These are phyloP conservation scores for Mus musculus DNA, from an alignment of 2,113 vertebrate genomes.

Conservation along the genomic window DNA sequence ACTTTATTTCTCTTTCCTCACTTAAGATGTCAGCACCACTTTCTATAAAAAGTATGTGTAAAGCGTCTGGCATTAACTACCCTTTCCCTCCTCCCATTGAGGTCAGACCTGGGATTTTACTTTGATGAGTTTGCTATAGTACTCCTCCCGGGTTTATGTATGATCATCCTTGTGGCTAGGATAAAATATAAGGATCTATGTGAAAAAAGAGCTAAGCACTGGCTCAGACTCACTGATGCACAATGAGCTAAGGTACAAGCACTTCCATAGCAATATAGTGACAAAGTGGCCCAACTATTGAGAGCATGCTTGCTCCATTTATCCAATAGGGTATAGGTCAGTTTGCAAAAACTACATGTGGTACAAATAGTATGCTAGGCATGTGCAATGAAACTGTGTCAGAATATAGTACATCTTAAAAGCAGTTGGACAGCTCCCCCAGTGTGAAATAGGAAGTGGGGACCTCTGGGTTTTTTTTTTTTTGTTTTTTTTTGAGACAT, in stretches of 20 bases:
- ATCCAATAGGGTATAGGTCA: not conserved
- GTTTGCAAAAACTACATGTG: not conserved
- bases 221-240: not conserved
- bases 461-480: not conserved
- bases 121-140: not conserved
- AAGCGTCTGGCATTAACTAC: not conserved
- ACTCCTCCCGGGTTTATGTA: not conserved
- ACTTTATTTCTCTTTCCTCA: not conserved
- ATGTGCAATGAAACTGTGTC: constrained; percentile 1
- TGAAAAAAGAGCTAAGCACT: not conserved
- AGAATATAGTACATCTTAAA: not conserved
- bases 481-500: not conserved
- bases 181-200: not conserved
- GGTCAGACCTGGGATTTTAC: not conserved
- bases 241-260: not conserved
- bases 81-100: not conserved
- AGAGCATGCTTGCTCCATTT: not conserved
- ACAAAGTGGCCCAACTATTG: not conserved
- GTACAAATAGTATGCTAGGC: constrained; percentile 2
- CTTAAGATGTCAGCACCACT: not conserved
- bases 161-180: not conserved
- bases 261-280: constrained; percentile 35
- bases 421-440: not conserved
- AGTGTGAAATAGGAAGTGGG: not conserved
- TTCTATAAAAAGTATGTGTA: not conserved